Percentiles rank a stretch among this genome's conserved stretches.
These are phyloP conservation scores for Aphodius granarius DNA, from an alignment of 2,888 invertebrate species.

Conservation along the genomic window DNA sequence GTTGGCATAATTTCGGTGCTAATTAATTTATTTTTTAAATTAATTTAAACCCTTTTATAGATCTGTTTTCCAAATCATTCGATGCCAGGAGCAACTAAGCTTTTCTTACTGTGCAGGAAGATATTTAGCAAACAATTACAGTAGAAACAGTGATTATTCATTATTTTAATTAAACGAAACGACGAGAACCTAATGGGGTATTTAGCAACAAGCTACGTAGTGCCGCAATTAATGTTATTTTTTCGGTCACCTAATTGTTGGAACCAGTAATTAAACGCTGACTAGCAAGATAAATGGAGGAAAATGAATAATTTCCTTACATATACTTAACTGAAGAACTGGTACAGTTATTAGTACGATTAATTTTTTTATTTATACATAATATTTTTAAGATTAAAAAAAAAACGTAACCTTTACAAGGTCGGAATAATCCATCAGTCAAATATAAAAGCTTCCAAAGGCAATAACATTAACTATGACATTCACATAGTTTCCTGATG, in stretches of 20 bases:
- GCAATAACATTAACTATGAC: not conserved
- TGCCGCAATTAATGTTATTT: not conserved
- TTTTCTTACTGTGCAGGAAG: too few species aligned
- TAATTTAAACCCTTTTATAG: too few species aligned
- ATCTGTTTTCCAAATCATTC: too few species aligned
- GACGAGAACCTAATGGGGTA: not conserved
- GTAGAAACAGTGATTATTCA: not conserved
- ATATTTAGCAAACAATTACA: not conserved
- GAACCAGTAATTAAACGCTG: not conserved
- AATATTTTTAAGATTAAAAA: too few species aligned
- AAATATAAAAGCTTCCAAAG: not conserved
- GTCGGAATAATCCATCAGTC: not conserved
- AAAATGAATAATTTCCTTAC: not conserved
- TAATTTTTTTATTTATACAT: too few species aligned
- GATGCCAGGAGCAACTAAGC: too few species aligned
- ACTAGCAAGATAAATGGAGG: not conserved
- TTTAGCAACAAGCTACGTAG: not conserved
- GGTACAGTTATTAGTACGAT: too few species aligned
- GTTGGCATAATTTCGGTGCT: too few species aligned
- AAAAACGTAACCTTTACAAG: not conserved
- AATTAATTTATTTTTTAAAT: too few species aligned
- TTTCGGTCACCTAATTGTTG: not conserved
- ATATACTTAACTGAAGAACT: too few species aligned
- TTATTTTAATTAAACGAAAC: not conserved
- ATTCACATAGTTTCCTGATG: not conserved